Percentiles rank a stretch among this genome's conserved stretches.
Evolutionary conservation across 2,113 vertebrate species (phyloP).

Genomic region (Chaenogobius annularis): DNA sequence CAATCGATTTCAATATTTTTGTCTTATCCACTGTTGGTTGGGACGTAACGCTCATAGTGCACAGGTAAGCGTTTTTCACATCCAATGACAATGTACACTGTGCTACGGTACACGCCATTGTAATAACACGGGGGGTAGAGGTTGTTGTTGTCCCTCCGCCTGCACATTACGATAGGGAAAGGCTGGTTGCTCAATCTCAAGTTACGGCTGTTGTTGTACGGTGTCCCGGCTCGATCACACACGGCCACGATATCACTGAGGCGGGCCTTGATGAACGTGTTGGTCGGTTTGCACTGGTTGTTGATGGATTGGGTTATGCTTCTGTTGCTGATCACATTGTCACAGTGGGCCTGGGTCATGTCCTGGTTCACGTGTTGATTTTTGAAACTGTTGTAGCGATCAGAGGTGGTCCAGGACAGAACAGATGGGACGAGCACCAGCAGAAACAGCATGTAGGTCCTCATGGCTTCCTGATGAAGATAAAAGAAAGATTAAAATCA

Average conservation of each 20-base stretch:
- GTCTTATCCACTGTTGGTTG: background rate
- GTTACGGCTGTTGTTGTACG: background rate
- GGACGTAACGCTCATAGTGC: constrained; percentile 27
- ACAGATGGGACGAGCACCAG: constrained; percentile 36
- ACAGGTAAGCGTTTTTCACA: constrained; percentile 34
- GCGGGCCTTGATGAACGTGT: constrained; percentile 37
- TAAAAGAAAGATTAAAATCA: no score
- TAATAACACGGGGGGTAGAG: no score
- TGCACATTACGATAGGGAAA: constrained; percentile 38
- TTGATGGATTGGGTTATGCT: rapidly evolving
- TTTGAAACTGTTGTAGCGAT: rapidly evolving
- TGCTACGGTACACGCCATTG: no score
- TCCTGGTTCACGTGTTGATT: rapidly evolving
- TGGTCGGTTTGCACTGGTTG: constrained; percentile 31
- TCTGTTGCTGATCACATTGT: rapidly evolving
- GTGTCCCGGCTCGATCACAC: background rate
- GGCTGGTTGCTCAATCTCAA: constrained; percentile 25
- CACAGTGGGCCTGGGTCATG: background rate
- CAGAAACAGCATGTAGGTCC: constrained; percentile 13
- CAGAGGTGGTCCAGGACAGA: background rate
- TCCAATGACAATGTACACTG: background rate
- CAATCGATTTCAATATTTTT: background rate
- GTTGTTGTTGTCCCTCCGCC: background rate
- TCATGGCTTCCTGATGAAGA: constrained; percentile 35
- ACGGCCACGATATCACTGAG: background rate